Evolutionary conservation across 2,797 vertebrate species (phyloP).

Genomic region (Cyclura pinguis): DNA sequence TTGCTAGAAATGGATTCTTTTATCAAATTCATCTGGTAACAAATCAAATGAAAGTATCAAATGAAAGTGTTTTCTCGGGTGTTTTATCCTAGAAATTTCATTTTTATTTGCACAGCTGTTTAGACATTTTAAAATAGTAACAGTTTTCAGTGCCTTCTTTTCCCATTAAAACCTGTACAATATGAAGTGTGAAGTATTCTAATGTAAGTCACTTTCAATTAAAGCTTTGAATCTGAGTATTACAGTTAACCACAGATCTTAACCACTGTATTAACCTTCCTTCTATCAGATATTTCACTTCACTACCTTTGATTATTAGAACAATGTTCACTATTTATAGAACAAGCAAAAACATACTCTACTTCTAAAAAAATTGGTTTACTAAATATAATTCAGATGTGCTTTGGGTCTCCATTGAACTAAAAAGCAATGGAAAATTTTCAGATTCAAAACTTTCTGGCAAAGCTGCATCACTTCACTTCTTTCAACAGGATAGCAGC

Average conservation of each 20-base stretch:
- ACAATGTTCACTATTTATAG: neutral
- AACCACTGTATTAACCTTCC: neutral
- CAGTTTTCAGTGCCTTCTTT: neutral
- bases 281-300: neutral
- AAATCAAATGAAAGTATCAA: no score
- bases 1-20: neutral
- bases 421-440: neutral
- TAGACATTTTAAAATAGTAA: neutral
- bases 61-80: neutral
- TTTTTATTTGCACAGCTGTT: neutral
- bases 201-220: neutral
- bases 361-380: neutral
- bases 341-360: neutral
- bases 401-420: neutral
- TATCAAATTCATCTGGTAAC: neutral
- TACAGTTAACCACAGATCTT: neutral
- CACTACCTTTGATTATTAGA: neutral
- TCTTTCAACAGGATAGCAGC: neutral
- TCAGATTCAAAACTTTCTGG: neutral
- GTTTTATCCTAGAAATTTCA: neutral
- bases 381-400: neutral
- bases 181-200: neutral
- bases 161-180: neutral
- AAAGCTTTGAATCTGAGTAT: neutral
- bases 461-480: neutral